A percentile compares a stretch with the other conserved stretches of the same genome.
These are phyloP conservation scores for Vombatus ursinus DNA, from an alignment of 2,113 vertebrate species.

Conservation along the genomic window DNA sequence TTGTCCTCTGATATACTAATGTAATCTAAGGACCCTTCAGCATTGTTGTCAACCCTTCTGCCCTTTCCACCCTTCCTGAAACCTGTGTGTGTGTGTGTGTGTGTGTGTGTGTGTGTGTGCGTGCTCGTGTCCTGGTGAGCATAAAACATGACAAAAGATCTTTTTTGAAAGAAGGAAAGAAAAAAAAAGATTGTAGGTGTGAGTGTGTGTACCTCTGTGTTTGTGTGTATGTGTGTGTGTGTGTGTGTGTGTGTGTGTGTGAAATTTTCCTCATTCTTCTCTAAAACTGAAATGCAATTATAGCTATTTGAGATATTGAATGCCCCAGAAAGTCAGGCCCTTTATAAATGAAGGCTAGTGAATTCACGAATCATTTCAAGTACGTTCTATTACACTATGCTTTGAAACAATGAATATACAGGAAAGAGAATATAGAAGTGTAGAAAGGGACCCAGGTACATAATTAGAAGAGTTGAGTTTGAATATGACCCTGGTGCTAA, in stretches of 20 bases:
- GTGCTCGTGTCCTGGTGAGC: neutral
- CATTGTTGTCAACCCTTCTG: no score
- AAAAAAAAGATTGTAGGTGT: neutral
- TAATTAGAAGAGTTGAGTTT: neutral
- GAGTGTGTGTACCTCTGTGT: neutral
- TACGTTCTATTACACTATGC: neutral
- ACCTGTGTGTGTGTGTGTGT: neutral
- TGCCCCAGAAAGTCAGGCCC: neutral
- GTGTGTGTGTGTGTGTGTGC: no score
- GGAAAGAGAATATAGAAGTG: neutral
- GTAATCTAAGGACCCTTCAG: neutral
- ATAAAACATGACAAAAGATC: neutral
- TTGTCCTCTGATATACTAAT: neutral
- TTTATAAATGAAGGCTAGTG: neutral
- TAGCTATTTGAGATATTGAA: neutral
- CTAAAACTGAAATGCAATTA: neutral
- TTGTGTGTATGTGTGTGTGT: neutral
- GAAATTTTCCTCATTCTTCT: neutral
- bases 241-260: neutral
- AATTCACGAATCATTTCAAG: neutral
- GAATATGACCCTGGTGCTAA: neutral
- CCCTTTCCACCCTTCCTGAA: neutral
- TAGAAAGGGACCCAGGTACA: neutral
- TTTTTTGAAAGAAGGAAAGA: neutral
- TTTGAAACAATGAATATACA: neutral